phyloP scores from a whole-genome alignment of 2,113 vertebrate genomes.

The Microcebus lehilahytsara region DNA sequence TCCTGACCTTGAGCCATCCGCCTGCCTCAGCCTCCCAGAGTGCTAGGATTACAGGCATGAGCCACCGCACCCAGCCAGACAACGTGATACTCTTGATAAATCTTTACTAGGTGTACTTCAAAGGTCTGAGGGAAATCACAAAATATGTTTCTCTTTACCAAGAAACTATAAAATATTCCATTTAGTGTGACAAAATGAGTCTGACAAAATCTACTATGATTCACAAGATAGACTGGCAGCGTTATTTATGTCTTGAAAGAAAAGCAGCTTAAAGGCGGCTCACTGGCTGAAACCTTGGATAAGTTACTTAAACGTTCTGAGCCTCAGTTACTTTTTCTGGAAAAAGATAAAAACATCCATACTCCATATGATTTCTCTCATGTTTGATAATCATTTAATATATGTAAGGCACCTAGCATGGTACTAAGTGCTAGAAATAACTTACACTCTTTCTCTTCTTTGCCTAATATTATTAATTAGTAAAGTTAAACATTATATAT shows the following conservation, averaged over 20 bases:
- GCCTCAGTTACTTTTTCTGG: background rate
- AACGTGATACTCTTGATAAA: background rate
- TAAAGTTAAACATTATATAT: background rate
- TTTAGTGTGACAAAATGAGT: background rate
- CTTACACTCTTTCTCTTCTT: background rate
- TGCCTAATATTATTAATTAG: background rate
- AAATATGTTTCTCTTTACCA: background rate
- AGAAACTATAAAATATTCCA: background rate
- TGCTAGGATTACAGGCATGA: too few species aligned
- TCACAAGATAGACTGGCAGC: background rate
- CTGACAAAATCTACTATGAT: background rate
- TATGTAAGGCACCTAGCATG: background rate
- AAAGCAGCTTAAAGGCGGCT: background rate
- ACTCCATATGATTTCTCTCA: background rate
- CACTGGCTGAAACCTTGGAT: background rate
- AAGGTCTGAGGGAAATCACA: background rate
- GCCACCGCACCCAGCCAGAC: too few species aligned
- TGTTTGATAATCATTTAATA: background rate
- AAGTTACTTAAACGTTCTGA: background rate
- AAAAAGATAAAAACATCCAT: background rate
- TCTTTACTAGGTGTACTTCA: background rate
- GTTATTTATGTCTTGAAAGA: background rate
- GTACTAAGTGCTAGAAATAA: background rate
- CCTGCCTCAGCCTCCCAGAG: too few species aligned
- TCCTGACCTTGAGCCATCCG: too few species aligned